Percentiles rank a stretch among this genome's conserved stretches.
phyloP scores from a whole-genome alignment of 2,797 vertebrate genomes.

The Leptoclinus maculatus region DNA sequence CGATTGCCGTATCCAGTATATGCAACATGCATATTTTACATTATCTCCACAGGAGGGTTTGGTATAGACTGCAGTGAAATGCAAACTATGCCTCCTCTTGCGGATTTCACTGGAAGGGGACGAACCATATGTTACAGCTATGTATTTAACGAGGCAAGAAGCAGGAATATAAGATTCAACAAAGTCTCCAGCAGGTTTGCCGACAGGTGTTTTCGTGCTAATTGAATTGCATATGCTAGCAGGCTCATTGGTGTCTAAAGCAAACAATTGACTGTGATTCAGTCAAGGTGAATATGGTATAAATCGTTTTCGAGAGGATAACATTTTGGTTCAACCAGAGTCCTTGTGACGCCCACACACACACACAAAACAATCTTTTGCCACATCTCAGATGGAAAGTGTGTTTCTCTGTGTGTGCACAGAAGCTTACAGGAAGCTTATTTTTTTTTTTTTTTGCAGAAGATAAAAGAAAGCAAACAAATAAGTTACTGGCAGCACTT shows the following conservation, averaged over 20 bases:
- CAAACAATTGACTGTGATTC: slow-evolving; percentile 42
- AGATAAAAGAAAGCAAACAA: slow-evolving; percentile 49
- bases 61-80: background rate
- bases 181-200: slow-evolving; percentile 27
- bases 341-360: slow-evolving; percentile 45
- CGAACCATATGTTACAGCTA: slow-evolving; percentile 7
- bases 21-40: slow-evolving; percentile 4
- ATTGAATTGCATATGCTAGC: slow-evolving; percentile 43
- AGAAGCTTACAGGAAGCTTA: slow-evolving; percentile 10
- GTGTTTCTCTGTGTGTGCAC: slow-evolving; percentile 5
- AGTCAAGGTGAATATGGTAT: slow-evolving; percentile 57
- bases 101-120: slow-evolving; percentile 11
- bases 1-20: background rate
- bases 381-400: slow-evolving; percentile 38
- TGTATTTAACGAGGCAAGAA: slow-evolving; percentile 48
- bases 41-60: slow-evolving; percentile 18
- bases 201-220: slow-evolving; percentile 48
- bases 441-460: background rate
- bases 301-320: slow-evolving; percentile 29
- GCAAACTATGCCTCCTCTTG: slow-evolving; percentile 2
- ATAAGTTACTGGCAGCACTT: slow-evolving; percentile 53
- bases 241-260: slow-evolving; percentile 46
- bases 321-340: slow-evolving; percentile 41
- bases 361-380: slow-evolving; percentile 17
- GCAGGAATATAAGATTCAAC: slow-evolving; percentile 32